Conservation (phyloP, 1,140 invertebrate genomes). For the Sitodiplosis mosellana region DNA sequence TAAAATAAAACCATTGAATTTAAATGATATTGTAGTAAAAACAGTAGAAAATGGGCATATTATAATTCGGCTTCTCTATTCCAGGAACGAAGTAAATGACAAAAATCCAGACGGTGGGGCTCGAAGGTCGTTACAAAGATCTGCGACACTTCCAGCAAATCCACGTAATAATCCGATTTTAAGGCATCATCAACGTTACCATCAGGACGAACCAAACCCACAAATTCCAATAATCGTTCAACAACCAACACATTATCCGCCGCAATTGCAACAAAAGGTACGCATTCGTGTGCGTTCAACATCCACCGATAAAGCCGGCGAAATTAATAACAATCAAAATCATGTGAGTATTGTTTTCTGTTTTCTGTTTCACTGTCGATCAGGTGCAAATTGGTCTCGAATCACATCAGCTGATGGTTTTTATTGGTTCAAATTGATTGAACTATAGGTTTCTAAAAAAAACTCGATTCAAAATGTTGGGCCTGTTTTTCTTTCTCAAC, state of each 20-base stretch:
- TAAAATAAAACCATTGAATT: too few species aligned
- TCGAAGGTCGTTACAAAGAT: constrained; percentile 12
- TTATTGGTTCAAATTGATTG: too few species aligned
- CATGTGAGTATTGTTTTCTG: too few species aligned
- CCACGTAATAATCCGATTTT: constrained; percentile 12
- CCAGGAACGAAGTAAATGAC: constrained; percentile 1
- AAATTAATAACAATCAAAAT: background rate
- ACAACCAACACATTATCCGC: background rate
- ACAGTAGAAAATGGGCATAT: too few species aligned
- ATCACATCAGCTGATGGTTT: too few species aligned
- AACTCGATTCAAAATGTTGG: background rate
- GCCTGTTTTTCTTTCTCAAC: background rate
- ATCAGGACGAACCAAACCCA: constrained; percentile 6
- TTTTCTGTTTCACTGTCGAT: too few species aligned
- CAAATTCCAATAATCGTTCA: constrained; percentile 2
- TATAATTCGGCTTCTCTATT: too few species aligned
- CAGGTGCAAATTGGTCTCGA: too few species aligned
- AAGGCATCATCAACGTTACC: constrained; percentile 7
- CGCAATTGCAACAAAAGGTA: background rate
- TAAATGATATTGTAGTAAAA: too few species aligned
- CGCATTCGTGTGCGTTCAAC: constrained; percentile 1
- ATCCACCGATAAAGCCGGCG: constrained; percentile 1
- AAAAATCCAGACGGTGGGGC: background rate
- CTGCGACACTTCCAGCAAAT: constrained; percentile 21
- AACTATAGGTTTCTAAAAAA: too few species aligned